phyloP scores from a whole-genome alignment of 2,797 vertebrate genomes.

The Malurus leucopterus region DNA sequence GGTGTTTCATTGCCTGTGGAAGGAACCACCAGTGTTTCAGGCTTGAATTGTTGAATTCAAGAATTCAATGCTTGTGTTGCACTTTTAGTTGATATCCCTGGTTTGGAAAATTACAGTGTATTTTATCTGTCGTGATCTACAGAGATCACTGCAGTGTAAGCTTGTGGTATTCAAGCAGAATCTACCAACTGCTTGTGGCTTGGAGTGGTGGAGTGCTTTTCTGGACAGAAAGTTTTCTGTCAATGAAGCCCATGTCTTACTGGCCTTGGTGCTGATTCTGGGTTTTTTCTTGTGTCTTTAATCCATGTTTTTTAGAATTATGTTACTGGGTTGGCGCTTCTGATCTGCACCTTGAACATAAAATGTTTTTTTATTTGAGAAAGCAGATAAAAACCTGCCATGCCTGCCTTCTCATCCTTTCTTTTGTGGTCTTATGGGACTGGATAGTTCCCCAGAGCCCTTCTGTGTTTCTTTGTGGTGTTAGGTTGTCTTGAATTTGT shows the following conservation, averaged over 20 bases:
- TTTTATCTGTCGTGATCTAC: not conserved
- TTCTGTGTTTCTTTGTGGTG: not conserved
- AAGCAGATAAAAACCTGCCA: not conserved
- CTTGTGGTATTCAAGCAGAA: not conserved
- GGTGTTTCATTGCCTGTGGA: not conserved
- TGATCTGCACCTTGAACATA: not conserved
- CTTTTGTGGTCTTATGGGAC: not conserved
- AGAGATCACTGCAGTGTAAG: not conserved
- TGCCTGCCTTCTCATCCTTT: not conserved
- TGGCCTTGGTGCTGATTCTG: not conserved
- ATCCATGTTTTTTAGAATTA: not conserved
- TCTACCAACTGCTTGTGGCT: not conserved
- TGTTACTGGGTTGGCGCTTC: not conserved
- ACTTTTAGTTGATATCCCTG: not conserved
- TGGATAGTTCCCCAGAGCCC: not conserved
- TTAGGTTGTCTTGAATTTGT: not conserved
- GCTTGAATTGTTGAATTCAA: not conserved
- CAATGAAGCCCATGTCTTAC: not conserved
- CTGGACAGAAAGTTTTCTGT: not conserved
- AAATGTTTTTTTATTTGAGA: not conserved
- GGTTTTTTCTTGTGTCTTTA: not conserved
- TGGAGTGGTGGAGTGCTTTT: not conserved
- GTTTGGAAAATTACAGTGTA: not conserved
- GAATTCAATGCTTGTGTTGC: not conserved
- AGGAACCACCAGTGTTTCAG: not conserved